Percentiles rank a stretch among this genome's conserved stretches.
These are phyloP conservation scores for Siderastrea radians DNA, from an alignment of 92 coral and sea anemone species.

Conservation along the genomic window DNA sequence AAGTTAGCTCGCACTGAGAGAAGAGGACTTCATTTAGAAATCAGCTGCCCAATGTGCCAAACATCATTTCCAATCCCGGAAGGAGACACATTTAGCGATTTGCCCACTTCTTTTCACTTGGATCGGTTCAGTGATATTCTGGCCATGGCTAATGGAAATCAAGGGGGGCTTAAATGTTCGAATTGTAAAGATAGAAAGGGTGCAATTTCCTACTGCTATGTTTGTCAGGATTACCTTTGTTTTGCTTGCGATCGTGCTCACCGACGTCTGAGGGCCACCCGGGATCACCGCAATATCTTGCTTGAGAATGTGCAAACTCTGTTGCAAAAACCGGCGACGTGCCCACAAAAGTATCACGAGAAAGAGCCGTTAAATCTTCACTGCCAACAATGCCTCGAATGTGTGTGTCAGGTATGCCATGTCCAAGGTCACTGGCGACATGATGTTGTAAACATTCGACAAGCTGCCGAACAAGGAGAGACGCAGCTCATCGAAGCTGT, in stretches of 20 bases:
- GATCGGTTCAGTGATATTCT: neutral
- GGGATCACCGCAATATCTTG: neutral
- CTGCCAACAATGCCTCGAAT: neutral
- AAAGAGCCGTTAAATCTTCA: neutral
- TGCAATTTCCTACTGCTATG: slow-evolving; percentile 23
- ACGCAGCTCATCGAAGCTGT: neutral
- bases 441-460: neutral
- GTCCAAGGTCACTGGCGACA: neutral
- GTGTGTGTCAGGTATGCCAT: neutral
- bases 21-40: neutral
- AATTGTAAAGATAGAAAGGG: neutral
- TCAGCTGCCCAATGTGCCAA: slow-evolving; percentile 8
- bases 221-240: neutral
- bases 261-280: neutral
- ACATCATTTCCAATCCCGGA: slow-evolving; percentile 18
- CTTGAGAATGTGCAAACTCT: neutral
- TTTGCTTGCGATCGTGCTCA: slow-evolving; percentile 13
- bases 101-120: slow-evolving; percentile 10
- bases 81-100: neutral
- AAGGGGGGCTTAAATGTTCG: neutral
- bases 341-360: neutral
- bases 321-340: neutral
- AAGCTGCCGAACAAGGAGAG: slow-evolving; percentile 1
- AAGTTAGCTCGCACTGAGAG: neutral
- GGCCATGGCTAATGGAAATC: neutral